A percentile compares a stretch with the other conserved stretches of the same genome.
These are phyloP conservation scores for Salminus brasiliensis DNA, from an alignment of 2,113 vertebrate genomes.

Conservation along the genomic window DNA sequence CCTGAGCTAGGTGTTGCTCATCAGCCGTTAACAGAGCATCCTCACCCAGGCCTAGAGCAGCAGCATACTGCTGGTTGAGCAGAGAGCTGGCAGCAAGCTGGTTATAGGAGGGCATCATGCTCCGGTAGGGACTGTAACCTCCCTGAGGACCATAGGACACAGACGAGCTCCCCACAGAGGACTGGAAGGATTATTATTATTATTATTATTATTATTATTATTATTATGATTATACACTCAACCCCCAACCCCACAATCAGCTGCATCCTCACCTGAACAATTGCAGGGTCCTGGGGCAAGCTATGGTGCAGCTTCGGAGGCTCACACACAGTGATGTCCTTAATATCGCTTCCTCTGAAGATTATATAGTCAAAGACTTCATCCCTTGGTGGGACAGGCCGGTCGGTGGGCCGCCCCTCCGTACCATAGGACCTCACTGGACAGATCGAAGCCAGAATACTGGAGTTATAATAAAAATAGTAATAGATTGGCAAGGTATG, in stretches of 20 bases:
- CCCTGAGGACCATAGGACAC: constrained; percentile 80
- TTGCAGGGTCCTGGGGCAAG: constrained; percentile 92
- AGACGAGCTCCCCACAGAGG: constrained; percentile 84
- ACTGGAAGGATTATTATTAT: no score
- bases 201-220: no score
- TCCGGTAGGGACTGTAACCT: constrained; percentile 87
- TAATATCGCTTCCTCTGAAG: constrained; percentile 95
- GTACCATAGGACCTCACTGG: constrained; percentile 94
- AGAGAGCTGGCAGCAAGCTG: constrained; percentile 88
- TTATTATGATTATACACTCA: no score
- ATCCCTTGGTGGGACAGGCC: constrained; percentile 88
- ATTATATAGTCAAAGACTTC: constrained; percentile 98
- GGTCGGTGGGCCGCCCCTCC: constrained; percentile 90
- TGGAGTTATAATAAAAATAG: neutral
- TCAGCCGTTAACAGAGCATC: no score
- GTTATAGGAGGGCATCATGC: constrained; percentile 86
- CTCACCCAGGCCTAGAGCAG: constrained; percentile 90
- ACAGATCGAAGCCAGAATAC: neutral
- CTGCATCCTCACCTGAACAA: constrained; percentile 94
- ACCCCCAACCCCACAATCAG: no score
- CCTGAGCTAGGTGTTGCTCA: no score
- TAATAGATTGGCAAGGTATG: no score
- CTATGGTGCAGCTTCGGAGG: constrained; percentile 87
- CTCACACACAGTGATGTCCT: constrained; percentile 93
- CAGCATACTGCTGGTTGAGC: constrained; percentile 89